Evolutionary conservation across 2,888 invertebrate species (phyloP), one percentile per base, ranked within the genome.

Genomic region (Cylindroiulus punctatus): DNA sequence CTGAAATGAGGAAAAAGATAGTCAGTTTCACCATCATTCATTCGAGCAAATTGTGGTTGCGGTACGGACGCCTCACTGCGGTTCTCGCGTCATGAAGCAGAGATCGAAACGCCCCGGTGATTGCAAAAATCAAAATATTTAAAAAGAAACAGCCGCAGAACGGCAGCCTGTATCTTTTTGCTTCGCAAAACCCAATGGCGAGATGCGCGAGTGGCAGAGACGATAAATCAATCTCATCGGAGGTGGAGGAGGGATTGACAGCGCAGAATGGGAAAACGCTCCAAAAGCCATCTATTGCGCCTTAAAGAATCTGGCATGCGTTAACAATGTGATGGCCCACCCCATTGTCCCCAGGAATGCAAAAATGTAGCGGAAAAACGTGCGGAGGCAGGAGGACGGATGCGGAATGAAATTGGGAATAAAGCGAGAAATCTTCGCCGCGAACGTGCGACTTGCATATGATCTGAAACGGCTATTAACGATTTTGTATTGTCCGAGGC

Each of bases 1-100:
- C 95, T 95, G 88, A 8, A 52, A 42, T 17, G 19, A 84, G 44
- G 22, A 84, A 40, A 44, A 84, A 84, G 65, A 65, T 65, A 7
- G 26, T 26, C 65, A 65, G 12, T 65, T 65, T 26, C 12, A 65
- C 26, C 65, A 65, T 65, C 65, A 65, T 22, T 65, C 65, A 65
- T 65, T 22, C 65, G 8, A 22, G 65, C 65, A 65, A 36, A 65
- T 65, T 65, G 65, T 22, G 65, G 65, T 26, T 65, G 65, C 65
- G 22, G 65, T 7, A 26, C 65, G 22, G 22, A 65, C 65, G 65
- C 65, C 65, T 65, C 22, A 10, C 65, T 65, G 65, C 65, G 65
- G 65, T 65, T 65, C 65, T 26, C 22, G 26, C 26, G 65, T 65
- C 65, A 65, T 26, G 65, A 65, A 65, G 26, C 26, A 12, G 36